These are phyloP conservation scores for Lipotes vexillifer DNA, from an alignment of 2,113 vertebrate genomes.

Conservation along the genomic window DNA sequence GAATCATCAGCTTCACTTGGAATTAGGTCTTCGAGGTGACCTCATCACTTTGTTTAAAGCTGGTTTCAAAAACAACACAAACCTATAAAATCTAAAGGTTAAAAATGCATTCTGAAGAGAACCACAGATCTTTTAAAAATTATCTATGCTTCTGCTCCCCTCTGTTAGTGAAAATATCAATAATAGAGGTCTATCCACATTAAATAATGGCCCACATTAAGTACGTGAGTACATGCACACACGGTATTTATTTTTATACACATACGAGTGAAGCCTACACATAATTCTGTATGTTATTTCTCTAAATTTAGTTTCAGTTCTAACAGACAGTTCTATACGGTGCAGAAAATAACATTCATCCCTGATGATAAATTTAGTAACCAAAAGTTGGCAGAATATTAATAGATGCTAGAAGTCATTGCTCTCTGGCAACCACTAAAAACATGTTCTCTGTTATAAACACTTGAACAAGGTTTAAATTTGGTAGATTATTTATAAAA, in stretches of 20 bases:
- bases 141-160: not conserved
- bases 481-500: constrained; percentile 80
- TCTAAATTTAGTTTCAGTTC: constrained; percentile 65
- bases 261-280: constrained; percentile 20
- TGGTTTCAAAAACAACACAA: not conserved
- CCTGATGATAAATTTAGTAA: constrained; percentile 76
- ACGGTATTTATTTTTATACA: constrained; percentile 65
- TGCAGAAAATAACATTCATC: constrained; percentile 76
- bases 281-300: constrained; percentile 59
- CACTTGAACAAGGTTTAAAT: constrained; percentile 78
- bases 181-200: not conserved
- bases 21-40: not conserved
- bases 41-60: not conserved
- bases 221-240: constrained; percentile 12
- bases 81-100: not conserved
- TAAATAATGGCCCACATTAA: not conserved
- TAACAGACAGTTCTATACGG: constrained; percentile 66
- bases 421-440: constrained; percentile 79
- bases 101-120: not conserved
- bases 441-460: constrained; percentile 75
- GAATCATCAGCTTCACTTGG: not conserved
- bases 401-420: constrained; percentile 76
- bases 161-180: not conserved
- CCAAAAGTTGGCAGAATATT: constrained; percentile 74
- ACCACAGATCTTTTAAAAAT: not conserved